These are phyloP conservation scores for Pseudomugil tenellus DNA, from an alignment of 2,797 vertebrate genomes.

Conservation along the genomic window DNA sequence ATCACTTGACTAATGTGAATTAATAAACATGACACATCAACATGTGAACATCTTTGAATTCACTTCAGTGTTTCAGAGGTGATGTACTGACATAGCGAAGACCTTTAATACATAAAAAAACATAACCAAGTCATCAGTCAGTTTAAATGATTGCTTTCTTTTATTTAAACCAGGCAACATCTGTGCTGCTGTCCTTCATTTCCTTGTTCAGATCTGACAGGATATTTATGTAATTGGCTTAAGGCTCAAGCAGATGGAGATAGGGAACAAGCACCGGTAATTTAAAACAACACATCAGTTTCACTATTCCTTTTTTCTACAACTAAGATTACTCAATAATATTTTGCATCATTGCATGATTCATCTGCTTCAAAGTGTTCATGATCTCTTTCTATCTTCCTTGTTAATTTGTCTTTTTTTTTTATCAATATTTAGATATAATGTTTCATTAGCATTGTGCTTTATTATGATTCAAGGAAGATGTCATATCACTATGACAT, in stretches of 20 bases:
- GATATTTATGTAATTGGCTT: constrained; percentile 6
- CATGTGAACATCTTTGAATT: neutral
- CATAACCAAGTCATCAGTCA: no score
- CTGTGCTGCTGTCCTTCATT: constrained; percentile 4
- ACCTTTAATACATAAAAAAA: neutral
- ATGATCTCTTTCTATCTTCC: neutral
- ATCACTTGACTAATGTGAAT: neutral
- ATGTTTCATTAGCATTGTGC: no score
- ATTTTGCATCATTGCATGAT: neutral
- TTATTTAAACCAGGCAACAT: neutral
- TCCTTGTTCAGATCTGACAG: neutral
- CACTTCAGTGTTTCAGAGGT: neutral
- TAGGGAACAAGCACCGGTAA: neutral
- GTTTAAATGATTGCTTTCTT: neutral
- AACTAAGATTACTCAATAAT: neutral
- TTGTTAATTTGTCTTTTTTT: neutral
- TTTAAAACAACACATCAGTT: neutral
- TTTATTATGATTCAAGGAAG: no score
- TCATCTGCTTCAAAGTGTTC: neutral
- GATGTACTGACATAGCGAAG: neutral
- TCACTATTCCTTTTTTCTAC: neutral
- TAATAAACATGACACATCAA: neutral
- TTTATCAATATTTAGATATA: neutral
- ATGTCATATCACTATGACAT: no score
- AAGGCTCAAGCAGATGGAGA: neutral